A percentile compares a stretch with the other conserved stretches of the same genome.
Evolutionary conservation across 2,888 invertebrate species (phyloP).

Genomic region (Automeris io): DNA sequence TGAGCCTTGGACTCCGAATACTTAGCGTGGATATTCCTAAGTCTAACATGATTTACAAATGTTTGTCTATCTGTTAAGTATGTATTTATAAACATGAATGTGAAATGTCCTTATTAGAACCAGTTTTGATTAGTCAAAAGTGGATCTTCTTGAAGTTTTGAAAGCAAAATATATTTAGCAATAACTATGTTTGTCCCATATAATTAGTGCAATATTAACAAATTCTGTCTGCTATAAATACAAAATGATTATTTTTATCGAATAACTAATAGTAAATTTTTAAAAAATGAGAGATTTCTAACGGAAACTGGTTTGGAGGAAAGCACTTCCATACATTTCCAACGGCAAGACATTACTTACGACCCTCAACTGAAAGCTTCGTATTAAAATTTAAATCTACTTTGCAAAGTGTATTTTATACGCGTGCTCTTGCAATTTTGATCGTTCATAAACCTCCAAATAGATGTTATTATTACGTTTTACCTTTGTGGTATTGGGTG

Average conservation of each 20-base stretch:
- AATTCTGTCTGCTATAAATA: too few species aligned
- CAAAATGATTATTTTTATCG: too few species aligned
- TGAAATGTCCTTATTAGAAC: too few species aligned
- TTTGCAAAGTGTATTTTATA: conserved; percentile 77
- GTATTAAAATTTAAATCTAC: conserved; percentile 78
- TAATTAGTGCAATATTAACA: too few species aligned
- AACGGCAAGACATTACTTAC: conserved; percentile 69
- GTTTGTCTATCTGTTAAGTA: neutral
- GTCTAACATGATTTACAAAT: neutral
- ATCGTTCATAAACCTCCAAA: conserved; percentile 74
- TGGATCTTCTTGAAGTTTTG: too few species aligned
- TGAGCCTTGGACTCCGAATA: conserved; percentile 54
- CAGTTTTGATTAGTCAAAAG: too few species aligned
- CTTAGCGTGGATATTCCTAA: conserved; percentile 52
- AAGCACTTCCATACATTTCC: conserved; percentile 57
- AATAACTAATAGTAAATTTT: too few species aligned
- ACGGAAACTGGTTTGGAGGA: conserved; percentile 20
- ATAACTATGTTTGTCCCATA: too few species aligned
- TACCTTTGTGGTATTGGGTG: conserved; percentile 72
- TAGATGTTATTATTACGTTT: conserved; percentile 69
- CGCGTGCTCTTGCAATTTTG: conserved; percentile 75
- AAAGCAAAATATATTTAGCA: too few species aligned
- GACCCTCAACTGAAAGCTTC: conserved; percentile 72
- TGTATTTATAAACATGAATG: too few species aligned
- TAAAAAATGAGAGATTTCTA: too few species aligned